Evolutionary conservation across 2,888 invertebrate species (phyloP).

Genomic region (Aelia acuminata): DNA sequence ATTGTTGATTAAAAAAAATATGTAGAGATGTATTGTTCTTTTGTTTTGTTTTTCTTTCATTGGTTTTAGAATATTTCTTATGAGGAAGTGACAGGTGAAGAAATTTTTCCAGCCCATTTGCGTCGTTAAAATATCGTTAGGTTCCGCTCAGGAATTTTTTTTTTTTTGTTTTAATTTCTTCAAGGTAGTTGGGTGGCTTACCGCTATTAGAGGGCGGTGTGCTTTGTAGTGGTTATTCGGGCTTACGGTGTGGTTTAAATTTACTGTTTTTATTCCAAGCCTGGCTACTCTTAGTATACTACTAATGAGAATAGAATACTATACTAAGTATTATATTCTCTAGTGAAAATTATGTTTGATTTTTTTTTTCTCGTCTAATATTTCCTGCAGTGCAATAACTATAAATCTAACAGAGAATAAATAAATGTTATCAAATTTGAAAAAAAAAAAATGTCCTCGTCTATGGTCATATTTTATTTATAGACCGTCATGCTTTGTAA

Average conservation of each 20-base stretch:
- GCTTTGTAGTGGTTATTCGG: neutral
- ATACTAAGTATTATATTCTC: neutral
- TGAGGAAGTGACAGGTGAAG: neutral
- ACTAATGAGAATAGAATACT: neutral
- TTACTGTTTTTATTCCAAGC: neutral
- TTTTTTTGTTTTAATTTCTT: neutral
- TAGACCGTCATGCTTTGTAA: too few relatives aligned
- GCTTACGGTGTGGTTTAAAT: neutral
- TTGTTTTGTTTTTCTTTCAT: too few relatives aligned
- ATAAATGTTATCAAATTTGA: too few relatives aligned
- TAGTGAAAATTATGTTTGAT: too few relatives aligned
- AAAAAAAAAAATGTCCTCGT: too few relatives aligned
- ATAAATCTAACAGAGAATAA: too few relatives aligned
- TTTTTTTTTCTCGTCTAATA: too few relatives aligned
- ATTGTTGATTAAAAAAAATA: too few relatives aligned
- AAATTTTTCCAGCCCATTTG: neutral
- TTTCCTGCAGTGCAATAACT: too few relatives aligned
- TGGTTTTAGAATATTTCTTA: neutral
- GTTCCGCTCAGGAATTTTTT: neutral
- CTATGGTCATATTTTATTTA: too few relatives aligned
- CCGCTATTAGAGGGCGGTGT: neutral
- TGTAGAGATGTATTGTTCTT: too few relatives aligned
- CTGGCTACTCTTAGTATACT: neutral
- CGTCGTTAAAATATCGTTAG: constrained; percentile 20
- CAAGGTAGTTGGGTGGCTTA: neutral